Evolutionary conservation across 1,140 invertebrate species (phyloP).

Genomic region (Streblospio benedicti): DNA sequence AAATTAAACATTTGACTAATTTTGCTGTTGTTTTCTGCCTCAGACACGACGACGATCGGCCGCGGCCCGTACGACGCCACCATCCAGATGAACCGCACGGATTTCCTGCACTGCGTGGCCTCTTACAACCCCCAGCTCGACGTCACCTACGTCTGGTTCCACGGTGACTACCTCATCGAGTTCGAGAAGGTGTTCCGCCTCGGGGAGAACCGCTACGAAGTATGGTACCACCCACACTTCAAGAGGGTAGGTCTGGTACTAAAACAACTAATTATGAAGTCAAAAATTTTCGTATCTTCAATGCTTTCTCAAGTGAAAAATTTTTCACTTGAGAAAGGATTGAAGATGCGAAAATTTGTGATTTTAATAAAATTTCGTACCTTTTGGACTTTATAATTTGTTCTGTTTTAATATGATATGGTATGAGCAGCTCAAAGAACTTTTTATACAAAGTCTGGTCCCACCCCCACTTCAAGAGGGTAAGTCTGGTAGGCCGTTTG

Average conservation of each 20-base stretch:
- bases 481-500: too few relatives aligned
- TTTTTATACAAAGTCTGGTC: too few relatives aligned
- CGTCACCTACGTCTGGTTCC: constrained; percentile 27
- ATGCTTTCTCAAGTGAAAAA: too few relatives aligned
- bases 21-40: constrained; percentile 3
- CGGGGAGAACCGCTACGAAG: constrained; percentile 8
- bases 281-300: too few relatives aligned
- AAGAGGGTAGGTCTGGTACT: constrained; percentile 22
- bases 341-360: too few relatives aligned
- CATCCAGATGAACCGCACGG: constrained; percentile 25
- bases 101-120: constrained; percentile 28
- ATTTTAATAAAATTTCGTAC: too few relatives aligned
- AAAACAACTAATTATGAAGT: background rate
- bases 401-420: too few relatives aligned
- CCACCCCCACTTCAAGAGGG: too few relatives aligned
- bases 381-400: too few relatives aligned
- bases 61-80: constrained; percentile 11
- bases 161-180: constrained; percentile 28
- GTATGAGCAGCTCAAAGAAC: too few relatives aligned
- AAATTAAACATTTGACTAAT: too few relatives aligned
- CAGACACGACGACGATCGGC: constrained; percentile 18
- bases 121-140: constrained; percentile 25
- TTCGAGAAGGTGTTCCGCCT: constrained; percentile 9
- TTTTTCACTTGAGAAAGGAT: too few relatives aligned
- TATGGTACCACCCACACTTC: constrained; percentile 20